phyloP scores from a whole-genome alignment of 2,113 vertebrate species.

The Eudorcas thomsonii region DNA sequence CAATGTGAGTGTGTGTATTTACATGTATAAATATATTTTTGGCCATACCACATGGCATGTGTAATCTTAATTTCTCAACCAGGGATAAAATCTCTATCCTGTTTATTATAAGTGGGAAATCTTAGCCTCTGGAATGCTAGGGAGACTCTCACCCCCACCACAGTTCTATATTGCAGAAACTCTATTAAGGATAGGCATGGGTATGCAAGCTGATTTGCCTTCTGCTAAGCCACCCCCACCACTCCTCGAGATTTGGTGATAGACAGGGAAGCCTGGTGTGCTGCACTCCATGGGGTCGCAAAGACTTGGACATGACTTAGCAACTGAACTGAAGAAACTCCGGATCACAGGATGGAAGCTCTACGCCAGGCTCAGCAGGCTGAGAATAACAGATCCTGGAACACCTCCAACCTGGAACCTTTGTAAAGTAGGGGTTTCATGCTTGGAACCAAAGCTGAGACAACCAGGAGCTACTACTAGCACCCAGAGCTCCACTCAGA shows the following conservation, averaged over 20 bases:
- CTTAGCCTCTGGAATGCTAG: not conserved
- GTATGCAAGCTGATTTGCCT: not conserved
- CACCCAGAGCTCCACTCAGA: not conserved
- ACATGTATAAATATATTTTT: not conserved
- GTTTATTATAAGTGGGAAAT: not conserved
- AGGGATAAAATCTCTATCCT: not conserved
- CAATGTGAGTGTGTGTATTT: not conserved
- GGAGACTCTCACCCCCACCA: not conserved
- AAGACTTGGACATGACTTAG: not conserved
- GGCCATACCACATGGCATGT: not conserved
- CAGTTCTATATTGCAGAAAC: not conserved
- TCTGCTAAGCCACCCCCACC: not conserved
- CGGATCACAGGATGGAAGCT: not conserved
- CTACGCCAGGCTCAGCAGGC: not conserved
- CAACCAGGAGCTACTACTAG: too few species aligned
- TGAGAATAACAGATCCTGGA: not conserved
- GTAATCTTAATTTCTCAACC: not conserved
- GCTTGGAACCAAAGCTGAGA: not conserved
- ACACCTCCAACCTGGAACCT: too few species aligned
- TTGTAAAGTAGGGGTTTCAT: not conserved
- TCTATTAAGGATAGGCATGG: not conserved
- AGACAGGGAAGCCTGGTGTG: not conserved
- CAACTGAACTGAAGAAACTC: not conserved
- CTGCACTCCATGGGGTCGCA: rapidly evolving
- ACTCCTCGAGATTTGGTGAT: not conserved